These are phyloP conservation scores for Adelges cooleyi DNA, from an alignment of 1,140 invertebrate species.

Conservation along the genomic window DNA sequence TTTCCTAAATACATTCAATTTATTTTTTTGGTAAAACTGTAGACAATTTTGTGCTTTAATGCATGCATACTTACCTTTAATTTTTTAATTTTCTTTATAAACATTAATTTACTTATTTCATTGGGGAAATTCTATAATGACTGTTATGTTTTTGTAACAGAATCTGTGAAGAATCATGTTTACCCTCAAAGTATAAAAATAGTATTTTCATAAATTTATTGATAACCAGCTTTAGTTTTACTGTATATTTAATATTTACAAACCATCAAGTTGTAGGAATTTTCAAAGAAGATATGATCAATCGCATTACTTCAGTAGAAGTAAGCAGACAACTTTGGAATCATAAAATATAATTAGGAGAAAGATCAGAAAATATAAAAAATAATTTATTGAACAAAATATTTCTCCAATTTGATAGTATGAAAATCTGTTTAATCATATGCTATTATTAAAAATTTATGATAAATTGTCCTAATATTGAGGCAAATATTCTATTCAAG, in stretches of 20 bases:
- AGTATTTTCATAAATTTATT: background rate
- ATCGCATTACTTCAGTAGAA: too few relatives aligned
- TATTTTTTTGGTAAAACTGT: background rate
- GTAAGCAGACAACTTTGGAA: background rate
- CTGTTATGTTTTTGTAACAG: background rate
- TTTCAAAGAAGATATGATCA: too few relatives aligned
- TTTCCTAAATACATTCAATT: background rate
- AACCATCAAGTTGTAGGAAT: too few relatives aligned
- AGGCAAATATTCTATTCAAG: slow-evolving; percentile 1
- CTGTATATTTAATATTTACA: slow-evolving; percentile 1
- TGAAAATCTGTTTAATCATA: background rate
- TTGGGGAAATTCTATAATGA: background rate
- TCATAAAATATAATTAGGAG: background rate
- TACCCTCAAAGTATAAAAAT: too few relatives aligned
- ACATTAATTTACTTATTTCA: too few relatives aligned
- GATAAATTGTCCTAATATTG: background rate
- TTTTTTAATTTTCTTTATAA: too few relatives aligned
- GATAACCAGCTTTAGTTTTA: background rate
- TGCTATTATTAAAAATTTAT: background rate
- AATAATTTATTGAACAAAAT: background rate
- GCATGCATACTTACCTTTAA: too few relatives aligned
- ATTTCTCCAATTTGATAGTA: background rate
- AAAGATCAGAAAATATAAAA: background rate
- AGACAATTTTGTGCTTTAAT: background rate
- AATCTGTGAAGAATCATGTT: background rate